Evolutionary conservation across 2,797 vertebrate species (phyloP).

Genomic region (Sparus aurata): DNA sequence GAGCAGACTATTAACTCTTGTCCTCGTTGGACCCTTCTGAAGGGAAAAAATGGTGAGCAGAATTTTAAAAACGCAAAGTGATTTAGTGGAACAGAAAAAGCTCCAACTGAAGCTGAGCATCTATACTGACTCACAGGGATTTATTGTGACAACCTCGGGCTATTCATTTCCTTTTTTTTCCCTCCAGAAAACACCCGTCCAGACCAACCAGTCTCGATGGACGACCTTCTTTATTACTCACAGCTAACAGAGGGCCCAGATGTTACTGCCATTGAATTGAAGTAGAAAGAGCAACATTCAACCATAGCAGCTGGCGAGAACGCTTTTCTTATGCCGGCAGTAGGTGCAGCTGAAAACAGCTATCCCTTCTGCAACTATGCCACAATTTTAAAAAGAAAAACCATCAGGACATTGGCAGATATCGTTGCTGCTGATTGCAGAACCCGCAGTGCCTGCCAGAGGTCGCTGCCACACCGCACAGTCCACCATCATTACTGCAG

Average conservation of each 20-base stretch:
- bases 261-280: slow-evolving; percentile 46
- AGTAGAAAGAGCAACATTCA: slow-evolving; percentile 8
- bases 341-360: neutral
- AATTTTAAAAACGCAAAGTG: slow-evolving; percentile 58
- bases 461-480: slow-evolving; percentile 60
- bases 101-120: slow-evolving; percentile 34
- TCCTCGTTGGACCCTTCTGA: slow-evolving; percentile 32
- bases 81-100: slow-evolving; percentile 53
- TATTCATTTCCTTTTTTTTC: slow-evolving; percentile 58
- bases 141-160: slow-evolving; percentile 62
- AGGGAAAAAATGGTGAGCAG: slow-evolving; percentile 37
- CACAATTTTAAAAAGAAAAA: neutral
- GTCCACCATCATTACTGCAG: slow-evolving; percentile 2
- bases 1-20: slow-evolving; percentile 36
- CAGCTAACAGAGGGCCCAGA: slow-evolving; percentile 50
- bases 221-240: slow-evolving; percentile 53
- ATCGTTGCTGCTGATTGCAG: slow-evolving; percentile 27
- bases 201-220: slow-evolving; percentile 57
- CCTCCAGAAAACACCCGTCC: slow-evolving; percentile 31
- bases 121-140: slow-evolving; percentile 50
- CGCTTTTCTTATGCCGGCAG: neutral
- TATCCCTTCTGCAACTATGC: neutral
- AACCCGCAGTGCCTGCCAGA: slow-evolving; percentile 56
- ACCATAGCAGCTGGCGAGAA: slow-evolving; percentile 10
- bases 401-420: neutral